These are phyloP conservation scores for Micrasema longulum DNA, from an alignment of 1,140 invertebrate species.

Conservation along the genomic window DNA sequence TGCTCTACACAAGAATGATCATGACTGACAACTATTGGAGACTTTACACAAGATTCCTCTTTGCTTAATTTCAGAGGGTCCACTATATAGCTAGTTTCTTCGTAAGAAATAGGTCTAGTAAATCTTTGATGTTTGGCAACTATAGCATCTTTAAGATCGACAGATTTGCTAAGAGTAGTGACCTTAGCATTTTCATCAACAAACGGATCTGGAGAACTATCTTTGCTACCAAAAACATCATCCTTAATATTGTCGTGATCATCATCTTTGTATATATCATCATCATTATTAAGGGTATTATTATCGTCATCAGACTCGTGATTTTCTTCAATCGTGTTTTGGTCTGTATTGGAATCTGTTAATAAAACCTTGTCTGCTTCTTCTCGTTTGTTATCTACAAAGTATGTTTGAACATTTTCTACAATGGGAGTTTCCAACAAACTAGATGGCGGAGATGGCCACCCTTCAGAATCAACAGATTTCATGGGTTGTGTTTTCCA, in stretches of 20 bases:
- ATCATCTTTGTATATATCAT: constrained; percentile 65
- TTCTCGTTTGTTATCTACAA: constrained; percentile 78
- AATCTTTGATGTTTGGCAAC: not conserved
- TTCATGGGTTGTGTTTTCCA: constrained; percentile 62
- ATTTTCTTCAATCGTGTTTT: constrained; percentile 66
- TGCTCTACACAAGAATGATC: constrained; percentile 70
- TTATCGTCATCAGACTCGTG: constrained; percentile 69
- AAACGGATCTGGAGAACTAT: constrained; percentile 10
- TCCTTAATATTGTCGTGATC: constrained; percentile 57
- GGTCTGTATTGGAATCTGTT: constrained; percentile 71
- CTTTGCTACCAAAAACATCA: constrained; percentile 27
- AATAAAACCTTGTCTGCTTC: constrained; percentile 75
- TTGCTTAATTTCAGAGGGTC: constrained; percentile 64
- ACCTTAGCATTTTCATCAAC: constrained; percentile 1
- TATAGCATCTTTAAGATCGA: not conserved
- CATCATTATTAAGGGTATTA: constrained; percentile 71
- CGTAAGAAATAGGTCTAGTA: constrained; percentile 62
- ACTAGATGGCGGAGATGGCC: constrained; percentile 83
- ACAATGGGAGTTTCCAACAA: constrained; percentile 74
- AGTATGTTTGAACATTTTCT: constrained; percentile 88
- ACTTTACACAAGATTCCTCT: constrained; percentile 61
- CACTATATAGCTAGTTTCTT: constrained; percentile 67
- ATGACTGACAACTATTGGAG: constrained; percentile 64
- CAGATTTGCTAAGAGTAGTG: constrained; percentile 2
- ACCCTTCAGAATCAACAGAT: constrained; percentile 76